phyloP scores from a whole-genome alignment of 1,140 invertebrate species.

The Akabosia matsudoensis region DNA sequence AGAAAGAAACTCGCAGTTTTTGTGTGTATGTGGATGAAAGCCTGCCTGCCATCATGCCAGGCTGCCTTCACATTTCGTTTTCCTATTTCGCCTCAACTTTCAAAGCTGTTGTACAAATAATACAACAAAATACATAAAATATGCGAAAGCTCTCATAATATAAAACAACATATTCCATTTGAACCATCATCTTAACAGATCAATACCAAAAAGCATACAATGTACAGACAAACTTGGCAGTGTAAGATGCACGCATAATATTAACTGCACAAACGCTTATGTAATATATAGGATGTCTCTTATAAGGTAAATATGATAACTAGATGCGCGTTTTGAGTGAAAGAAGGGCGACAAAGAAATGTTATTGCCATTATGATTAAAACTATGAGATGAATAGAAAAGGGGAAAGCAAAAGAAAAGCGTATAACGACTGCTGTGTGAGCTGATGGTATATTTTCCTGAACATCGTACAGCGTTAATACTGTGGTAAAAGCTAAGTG shows the following conservation, averaged over 20 bases:
- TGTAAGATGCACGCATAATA: no score
- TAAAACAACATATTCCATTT: background rate
- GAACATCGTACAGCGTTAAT: background rate
- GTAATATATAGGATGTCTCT: background rate
- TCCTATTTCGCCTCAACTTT: constrained; percentile 18
- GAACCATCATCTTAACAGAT: background rate
- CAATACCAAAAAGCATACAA: background rate
- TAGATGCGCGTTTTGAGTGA: constrained; percentile 11
- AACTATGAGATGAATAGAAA: background rate
- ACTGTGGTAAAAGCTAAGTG: constrained; percentile 10
- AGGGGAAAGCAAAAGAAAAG: background rate
- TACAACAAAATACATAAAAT: constrained; percentile 20
- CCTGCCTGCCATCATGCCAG: constrained; percentile 17
- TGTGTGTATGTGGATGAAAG: constrained; percentile 21
- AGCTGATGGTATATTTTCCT: background rate
- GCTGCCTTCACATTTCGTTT: constrained; percentile 18
- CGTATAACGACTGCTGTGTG: background rate
- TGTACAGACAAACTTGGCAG: background rate
- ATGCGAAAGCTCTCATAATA: background rate
- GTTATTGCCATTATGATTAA: constrained; percentile 8
- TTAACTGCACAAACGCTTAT: background rate
- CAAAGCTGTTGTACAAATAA: constrained; percentile 13
- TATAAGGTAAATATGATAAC: background rate
- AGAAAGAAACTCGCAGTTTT: background rate
- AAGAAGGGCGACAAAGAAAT: background rate